phyloP scores from a whole-genome alignment of 1,140 invertebrate genomes.

The Leptonema lineaticorne region DNA sequence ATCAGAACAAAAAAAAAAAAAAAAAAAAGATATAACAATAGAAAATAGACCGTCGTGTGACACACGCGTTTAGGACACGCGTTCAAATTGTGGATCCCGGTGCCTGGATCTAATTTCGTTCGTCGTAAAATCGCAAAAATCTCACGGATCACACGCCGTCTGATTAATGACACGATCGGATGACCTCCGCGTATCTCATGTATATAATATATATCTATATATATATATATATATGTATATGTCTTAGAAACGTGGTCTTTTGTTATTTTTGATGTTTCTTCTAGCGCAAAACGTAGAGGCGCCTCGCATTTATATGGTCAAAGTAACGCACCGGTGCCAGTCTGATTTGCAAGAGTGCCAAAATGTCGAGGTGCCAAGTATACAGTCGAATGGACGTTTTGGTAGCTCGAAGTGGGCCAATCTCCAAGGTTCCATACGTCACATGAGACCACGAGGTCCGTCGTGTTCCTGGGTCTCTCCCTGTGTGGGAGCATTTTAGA shows the following conservation, averaged over 20 bases:
- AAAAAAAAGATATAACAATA: too few species aligned
- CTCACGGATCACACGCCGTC: background rate
- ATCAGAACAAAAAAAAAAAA: too few species aligned
- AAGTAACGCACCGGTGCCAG: constrained; percentile 32
- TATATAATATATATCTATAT: too few species aligned
- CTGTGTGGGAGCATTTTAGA: background rate
- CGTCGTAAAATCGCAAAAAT: background rate
- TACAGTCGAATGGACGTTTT: constrained; percentile 18
- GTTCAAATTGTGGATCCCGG: background rate
- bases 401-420: constrained; percentile 34
- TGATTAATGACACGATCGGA: constrained; percentile 13
- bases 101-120: background rate
- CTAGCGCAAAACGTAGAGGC: too few species aligned
- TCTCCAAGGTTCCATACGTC: constrained; percentile 38
- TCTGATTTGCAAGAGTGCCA: constrained; percentile 34
- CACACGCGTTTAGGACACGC: background rate
- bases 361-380: constrained; percentile 31
- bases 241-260: too few species aligned
- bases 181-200: background rate
- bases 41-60: background rate
- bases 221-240: too few species aligned
- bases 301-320: constrained; percentile 26
- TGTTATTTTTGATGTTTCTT: too few species aligned
- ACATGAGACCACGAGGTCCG: constrained; percentile 25
- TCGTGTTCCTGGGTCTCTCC: background rate